phyloP scores from a whole-genome alignment of 1,140 invertebrate genomes.

The Achroia grisella region DNA sequence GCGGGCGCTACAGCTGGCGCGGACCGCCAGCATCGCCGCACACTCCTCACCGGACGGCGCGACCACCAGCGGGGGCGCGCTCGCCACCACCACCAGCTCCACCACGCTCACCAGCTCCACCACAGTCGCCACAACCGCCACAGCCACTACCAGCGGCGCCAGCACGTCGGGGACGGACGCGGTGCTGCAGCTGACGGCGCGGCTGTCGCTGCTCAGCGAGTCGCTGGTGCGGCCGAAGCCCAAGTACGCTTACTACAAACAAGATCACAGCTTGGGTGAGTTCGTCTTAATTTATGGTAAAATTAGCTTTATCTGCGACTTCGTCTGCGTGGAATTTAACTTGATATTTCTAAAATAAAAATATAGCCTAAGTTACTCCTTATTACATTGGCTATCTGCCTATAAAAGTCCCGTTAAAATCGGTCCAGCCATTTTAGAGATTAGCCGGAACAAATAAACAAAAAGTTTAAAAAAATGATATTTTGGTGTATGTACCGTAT shows the following conservation, averaged over 20 bases:
- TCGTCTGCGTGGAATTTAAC: no score
- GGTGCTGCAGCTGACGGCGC: constrained; percentile 18
- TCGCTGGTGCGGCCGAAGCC: constrained; percentile 36
- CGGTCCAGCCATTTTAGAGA: no score
- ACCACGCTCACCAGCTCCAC: constrained; percentile 1
- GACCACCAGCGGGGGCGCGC: background rate
- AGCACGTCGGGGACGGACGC: constrained; percentile 1
- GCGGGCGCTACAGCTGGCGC: constrained; percentile 37
- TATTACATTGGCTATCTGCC: no score
- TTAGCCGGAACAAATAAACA: no score
- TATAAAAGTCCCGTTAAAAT: no score
- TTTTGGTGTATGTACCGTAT: no score
- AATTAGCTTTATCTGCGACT: no score
- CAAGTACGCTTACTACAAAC: constrained; percentile 32
- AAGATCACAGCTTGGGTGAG: constrained; percentile 46
- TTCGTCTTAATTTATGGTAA: background rate
- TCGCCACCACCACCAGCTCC: background rate
- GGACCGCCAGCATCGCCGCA: constrained; percentile 2
- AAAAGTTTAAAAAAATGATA: no score
- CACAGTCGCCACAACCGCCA: background rate
- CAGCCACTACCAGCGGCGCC: background rate
- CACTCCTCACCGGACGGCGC: no score
- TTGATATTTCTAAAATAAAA: no score
- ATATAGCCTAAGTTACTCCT: no score
- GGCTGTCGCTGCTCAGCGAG: constrained; percentile 50